Conservation (phyloP, 2,888 invertebrate species). For the Ametastegia equiseti region DNA sequence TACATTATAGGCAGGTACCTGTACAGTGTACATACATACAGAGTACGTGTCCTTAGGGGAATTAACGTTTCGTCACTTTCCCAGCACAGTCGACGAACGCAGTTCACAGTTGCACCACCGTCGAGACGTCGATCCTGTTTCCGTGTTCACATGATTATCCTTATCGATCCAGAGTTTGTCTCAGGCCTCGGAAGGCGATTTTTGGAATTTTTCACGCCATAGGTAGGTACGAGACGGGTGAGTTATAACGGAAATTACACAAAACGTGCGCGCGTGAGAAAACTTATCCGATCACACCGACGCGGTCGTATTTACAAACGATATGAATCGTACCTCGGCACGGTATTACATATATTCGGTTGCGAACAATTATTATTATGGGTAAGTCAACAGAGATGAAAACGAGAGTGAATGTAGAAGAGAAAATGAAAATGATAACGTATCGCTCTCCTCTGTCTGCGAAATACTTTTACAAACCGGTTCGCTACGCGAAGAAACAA, state of each 20-base stretch:
- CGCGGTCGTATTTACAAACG: not conserved
- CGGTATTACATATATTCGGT: not conserved
- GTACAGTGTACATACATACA: no score
- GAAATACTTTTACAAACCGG: not conserved
- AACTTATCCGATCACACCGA: not conserved
- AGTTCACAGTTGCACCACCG: no score
- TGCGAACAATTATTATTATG: no score
- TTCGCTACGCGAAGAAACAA: not conserved
- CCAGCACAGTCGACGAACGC: not conserved
- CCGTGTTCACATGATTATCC: not conserved
- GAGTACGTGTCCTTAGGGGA: not conserved
- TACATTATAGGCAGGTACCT: no score
- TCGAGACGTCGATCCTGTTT: not conserved
- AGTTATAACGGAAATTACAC: not conserved
- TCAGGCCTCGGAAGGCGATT: not conserved
- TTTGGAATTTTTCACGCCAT: no score
- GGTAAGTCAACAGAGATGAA: no score
- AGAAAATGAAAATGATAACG: no score
- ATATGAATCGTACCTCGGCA: not conserved
- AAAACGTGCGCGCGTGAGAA: not conserved
- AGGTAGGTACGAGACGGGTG: not conserved
- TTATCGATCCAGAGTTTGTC: not conserved
- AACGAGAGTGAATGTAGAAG: no score
- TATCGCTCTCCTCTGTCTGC: not conserved
- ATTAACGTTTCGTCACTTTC: not conserved